phyloP scores from a whole-genome alignment of 2,113 vertebrate species.

The Bufo gargarizans region DNA sequence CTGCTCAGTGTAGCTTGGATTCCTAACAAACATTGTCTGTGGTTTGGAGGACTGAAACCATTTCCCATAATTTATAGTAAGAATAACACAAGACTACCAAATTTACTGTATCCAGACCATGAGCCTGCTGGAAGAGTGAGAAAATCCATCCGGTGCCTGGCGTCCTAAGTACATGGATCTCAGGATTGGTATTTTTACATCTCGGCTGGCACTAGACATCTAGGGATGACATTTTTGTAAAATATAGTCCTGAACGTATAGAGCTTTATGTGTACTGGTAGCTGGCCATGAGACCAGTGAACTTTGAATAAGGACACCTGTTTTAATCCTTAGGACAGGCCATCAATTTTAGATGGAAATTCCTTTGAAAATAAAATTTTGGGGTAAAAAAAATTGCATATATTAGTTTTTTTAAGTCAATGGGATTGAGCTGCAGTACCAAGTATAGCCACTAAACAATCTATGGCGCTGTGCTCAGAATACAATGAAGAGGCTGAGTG shows the following conservation, averaged over 20 bases:
- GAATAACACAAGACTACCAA: constrained; percentile 34
- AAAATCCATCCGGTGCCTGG: background rate
- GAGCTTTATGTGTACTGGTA: background rate
- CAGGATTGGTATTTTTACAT: background rate
- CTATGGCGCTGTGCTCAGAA: too few relatives aligned
- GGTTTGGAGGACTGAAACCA: constrained; percentile 47
- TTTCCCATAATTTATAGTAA: constrained; percentile 47
- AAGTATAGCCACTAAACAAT: too few relatives aligned
- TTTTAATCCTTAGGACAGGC: background rate
- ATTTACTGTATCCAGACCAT: constrained; percentile 14
- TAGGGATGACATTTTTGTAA: background rate
- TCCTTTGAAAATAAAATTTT: background rate
- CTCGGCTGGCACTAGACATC: background rate
- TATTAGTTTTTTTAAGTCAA: too few relatives aligned
- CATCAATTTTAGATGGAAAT: background rate
- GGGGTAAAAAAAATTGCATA: too few relatives aligned
- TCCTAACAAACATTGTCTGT: constrained; percentile 49
- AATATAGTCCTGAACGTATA: background rate
- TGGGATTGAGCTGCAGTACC: too few relatives aligned
- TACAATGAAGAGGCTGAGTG: too few relatives aligned
- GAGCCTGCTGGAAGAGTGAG: background rate
- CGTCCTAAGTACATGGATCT: background rate
- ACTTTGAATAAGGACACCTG: background rate
- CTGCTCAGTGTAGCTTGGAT: constrained; percentile 45
- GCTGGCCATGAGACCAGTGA: background rate